These are phyloP conservation scores for Chaenocephalus aceratus DNA, from an alignment of 2,113 vertebrate genomes.

Conservation along the genomic window DNA sequence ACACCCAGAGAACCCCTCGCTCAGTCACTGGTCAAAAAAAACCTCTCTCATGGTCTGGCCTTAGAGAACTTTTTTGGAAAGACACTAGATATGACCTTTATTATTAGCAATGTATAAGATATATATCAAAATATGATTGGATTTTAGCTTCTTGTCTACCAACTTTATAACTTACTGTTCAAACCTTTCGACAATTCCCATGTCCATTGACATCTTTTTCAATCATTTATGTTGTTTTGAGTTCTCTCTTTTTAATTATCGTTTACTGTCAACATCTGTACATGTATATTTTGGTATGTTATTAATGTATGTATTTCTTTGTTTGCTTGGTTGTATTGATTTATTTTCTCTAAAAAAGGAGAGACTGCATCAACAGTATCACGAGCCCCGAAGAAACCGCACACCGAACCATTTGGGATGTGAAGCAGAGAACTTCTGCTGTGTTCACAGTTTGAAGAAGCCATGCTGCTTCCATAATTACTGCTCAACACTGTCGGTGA, in stretches of 20 bases:
- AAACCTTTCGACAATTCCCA: background rate
- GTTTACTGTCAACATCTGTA: too few species aligned
- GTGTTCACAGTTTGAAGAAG: constrained; percentile 41
- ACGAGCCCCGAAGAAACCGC: constrained; percentile 12
- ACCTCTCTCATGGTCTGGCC: background rate
- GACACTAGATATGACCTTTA: background rate
- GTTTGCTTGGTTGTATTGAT: too few species aligned
- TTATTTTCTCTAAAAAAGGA: too few species aligned
- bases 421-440: constrained; percentile 41
- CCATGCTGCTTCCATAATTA: constrained; percentile 51
- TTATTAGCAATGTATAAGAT: too few species aligned
- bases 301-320: too few species aligned
- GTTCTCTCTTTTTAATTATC: too few species aligned
- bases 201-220: too few species aligned
- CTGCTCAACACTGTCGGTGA: constrained; percentile 32
- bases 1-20: background rate
- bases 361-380: constrained; percentile 21
- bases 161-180: background rate
- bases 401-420: constrained; percentile 11
- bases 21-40: background rate
- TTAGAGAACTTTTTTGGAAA: background rate
- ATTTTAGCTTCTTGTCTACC: background rate
- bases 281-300: too few species aligned
- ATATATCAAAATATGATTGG: background rate
- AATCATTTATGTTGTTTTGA: too few species aligned